A percentile compares a stretch with the other conserved stretches of the same genome.
Evolutionary conservation across 2,888 invertebrate genomes (phyloP).

Genomic region (Tetragnatha montana): DNA sequence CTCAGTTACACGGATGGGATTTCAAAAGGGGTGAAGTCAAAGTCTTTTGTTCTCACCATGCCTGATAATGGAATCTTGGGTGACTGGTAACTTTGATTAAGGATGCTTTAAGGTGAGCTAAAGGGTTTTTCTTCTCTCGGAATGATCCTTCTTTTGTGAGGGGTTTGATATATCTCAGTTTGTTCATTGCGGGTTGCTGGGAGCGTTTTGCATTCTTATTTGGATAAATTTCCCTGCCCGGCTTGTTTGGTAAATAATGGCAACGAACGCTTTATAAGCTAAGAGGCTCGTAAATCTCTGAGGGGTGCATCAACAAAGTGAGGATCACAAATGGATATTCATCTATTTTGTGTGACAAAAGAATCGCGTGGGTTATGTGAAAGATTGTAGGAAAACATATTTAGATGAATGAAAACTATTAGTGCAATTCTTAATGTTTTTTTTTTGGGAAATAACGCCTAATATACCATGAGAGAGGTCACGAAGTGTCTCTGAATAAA

Average conservation of each 20-base stretch:
- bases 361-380: too few relatives aligned
- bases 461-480: too few relatives aligned
- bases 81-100: conserved; percentile 6
- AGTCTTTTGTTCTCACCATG: conserved; percentile 18
- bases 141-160: neutral
- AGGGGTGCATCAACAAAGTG: neutral
- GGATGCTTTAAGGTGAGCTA: neutral
- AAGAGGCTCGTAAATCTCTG: neutral
- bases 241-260: neutral
- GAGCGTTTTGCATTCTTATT: neutral
- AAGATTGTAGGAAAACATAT: too few relatives aligned
- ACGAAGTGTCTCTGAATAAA: too few relatives aligned
- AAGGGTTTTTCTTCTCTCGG: neutral
- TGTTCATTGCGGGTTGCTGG: neutral
- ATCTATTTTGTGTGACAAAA: too few relatives aligned
- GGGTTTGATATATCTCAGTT: neutral
- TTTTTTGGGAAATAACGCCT: too few relatives aligned
- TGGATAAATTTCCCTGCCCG: neutral
- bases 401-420: too few relatives aligned
- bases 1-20: neutral
- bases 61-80: conserved; percentile 27
- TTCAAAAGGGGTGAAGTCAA: conserved; percentile 3
- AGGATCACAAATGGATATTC: too few relatives aligned
- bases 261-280: neutral
- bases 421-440: too few relatives aligned